These are phyloP conservation scores for Neoscelio sp. DNA, from an alignment of 2,888 invertebrate species.

Conservation along the genomic window DNA sequence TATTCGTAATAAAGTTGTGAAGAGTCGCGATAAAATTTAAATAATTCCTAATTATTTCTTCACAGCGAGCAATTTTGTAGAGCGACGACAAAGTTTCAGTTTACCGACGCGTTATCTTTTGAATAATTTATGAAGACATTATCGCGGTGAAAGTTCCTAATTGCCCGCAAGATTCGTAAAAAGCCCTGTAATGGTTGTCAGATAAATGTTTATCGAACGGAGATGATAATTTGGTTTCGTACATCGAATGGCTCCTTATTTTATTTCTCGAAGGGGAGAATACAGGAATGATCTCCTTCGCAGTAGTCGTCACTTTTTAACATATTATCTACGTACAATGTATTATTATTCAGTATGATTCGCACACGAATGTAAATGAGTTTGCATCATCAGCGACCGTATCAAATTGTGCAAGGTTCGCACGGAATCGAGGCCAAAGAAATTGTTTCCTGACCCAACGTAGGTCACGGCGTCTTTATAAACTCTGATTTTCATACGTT, in stretches of 20 bases:
- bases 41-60: slow-evolving; percentile 61
- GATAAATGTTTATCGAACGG: slow-evolving; percentile 48
- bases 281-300: too few relatives aligned
- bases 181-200: slow-evolving; percentile 36
- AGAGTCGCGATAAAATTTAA: slow-evolving; percentile 54
- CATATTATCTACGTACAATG: too few relatives aligned
- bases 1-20: slow-evolving; percentile 50
- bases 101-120: slow-evolving; percentile 50
- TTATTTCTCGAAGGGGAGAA: too few relatives aligned
- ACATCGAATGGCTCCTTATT: too few relatives aligned
- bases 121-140: slow-evolving; percentile 63
- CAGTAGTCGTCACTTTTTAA: too few relatives aligned
- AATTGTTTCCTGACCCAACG: too few relatives aligned
- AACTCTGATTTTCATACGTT: background rate
- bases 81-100: slow-evolving; percentile 40
- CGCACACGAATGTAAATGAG: too few relatives aligned
- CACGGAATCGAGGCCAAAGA: background rate
- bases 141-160: slow-evolving; percentile 62
- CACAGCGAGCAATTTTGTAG: slow-evolving; percentile 44
- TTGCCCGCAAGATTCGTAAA: slow-evolving; percentile 55
- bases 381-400: too few relatives aligned
- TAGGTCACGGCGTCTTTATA: background rate
- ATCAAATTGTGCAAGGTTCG: background rate
- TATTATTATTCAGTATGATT: too few relatives aligned
- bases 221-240: slow-evolving; percentile 21